Percentiles rank a stretch among this genome's conserved stretches.
Evolutionary conservation across 2,888 invertebrate genomes (phyloP).

Genomic region (Dryomyza anilis): DNA sequence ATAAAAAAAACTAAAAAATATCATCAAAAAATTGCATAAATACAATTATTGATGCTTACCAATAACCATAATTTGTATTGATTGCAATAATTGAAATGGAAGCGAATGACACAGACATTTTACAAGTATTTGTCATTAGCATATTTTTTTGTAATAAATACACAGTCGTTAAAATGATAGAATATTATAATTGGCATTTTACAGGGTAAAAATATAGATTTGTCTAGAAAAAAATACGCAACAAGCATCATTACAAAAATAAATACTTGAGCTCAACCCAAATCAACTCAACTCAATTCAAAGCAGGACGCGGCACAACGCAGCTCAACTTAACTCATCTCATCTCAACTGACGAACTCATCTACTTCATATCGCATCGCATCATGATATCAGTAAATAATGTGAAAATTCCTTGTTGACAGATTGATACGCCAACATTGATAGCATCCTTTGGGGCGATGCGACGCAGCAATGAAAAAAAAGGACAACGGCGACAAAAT

Average conservation of each 20-base stretch:
- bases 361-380: no score
- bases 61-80: no score
- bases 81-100: no score
- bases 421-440: conserved; percentile 21
- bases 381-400: conserved; percentile 24
- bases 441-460: neutral
- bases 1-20: no score
- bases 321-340: conserved; percentile 22
- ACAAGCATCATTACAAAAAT: neutral
- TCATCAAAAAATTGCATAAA: no score
- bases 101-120: no score
- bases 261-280: conserved; percentile 8
- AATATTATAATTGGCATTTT: conserved; percentile 21
- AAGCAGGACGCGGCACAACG: conserved; percentile 16
- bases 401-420: conserved; percentile 27
- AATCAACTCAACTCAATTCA: conserved; percentile 11
- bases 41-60: no score
- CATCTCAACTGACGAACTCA: no score
- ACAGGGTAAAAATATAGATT: no score
- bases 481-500: neutral
- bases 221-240: conserved; percentile 21
- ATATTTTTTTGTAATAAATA: neutral
- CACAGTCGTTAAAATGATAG: neutral
- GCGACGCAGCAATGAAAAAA: no score
- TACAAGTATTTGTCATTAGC: conserved; percentile 5